Base-by-base conservation (phyloP, 2,113 vertebrate species). In the Thunnus maccoyii region DNA sequence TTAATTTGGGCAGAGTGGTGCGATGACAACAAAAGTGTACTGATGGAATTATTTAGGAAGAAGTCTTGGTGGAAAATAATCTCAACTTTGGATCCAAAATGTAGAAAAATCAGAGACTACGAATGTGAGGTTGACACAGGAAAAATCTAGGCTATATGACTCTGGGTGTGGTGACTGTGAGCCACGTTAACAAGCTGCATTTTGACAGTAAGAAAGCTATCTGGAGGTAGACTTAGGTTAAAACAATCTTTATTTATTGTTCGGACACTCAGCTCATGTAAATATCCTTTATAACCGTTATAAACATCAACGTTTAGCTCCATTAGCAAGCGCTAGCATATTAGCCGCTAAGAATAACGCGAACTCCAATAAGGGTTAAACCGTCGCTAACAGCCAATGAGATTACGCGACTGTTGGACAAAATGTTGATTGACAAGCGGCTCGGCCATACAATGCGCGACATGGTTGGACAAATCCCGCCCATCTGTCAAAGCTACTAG, bases 91-190 rank as follows among this genome's bases (percentile, higher is more conserved):
- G 36, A 41, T 41, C 6, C 36, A 8, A 41, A 41, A 41, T 41
- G 36, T 41, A 41, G 7, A 54, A 9, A 46, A 20, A 13, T 15
- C 32, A 41, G 14, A 9, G 7, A n/a, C 10, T 12, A 5, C 13
- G 4, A 3, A 48, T 30, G 0, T 68, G 10, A 51, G 22, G 0
- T 12, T 44, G 20, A 36, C 1, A 15, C 4, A 51, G 52, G n/a
- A 65, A 18, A 30, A 4, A 78, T 56, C 63, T 52, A 17, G 30
- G 36, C 36, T 41, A 41, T 9, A 18, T 63, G 30, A 11, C 8
- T 54, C 52, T 89, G 92, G 93, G 93, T 89, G 91, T 91, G 93
- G 92, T 92, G 84, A 78, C 46, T 55, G 25, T 27, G 20, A 62
- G 27, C 50, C 36, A 70, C 27, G 57, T 70, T 65, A 32, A 20